Percentiles rank a stretch among this genome's conserved stretches.
Evolutionary conservation across 2,797 vertebrate species (phyloP).

Genomic region (Cynodonichthys magdalenae): DNA sequence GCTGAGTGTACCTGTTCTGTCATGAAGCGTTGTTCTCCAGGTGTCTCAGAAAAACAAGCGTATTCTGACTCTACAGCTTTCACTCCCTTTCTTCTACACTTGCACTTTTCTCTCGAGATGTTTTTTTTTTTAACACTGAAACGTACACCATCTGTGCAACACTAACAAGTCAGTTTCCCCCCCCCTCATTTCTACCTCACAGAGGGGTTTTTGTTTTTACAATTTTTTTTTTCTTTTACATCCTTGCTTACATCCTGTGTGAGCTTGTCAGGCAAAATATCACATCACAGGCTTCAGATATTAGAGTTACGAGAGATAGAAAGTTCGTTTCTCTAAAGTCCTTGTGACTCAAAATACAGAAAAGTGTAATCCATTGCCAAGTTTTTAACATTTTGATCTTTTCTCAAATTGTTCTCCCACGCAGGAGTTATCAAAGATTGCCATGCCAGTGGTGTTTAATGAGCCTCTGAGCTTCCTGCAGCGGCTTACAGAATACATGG

Average conservation of each 20-base stretch:
- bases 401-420: constrained; percentile 5
- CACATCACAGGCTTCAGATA: not conserved
- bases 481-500: constrained; percentile 96
- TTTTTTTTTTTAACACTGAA: not conserved
- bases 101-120: not conserved
- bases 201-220: too few species aligned
- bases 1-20: not conserved
- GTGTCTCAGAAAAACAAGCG: not conserved
- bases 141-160: not conserved
- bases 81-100: not conserved
- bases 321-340: too few species aligned
- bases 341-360: not conserved
- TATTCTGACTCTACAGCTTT: not conserved
- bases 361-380: not conserved
- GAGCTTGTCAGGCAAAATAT: not conserved
- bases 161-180: not conserved
- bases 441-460: constrained; percentile 98
- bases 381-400: not conserved
- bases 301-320: not conserved
- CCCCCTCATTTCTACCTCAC: not conserved
- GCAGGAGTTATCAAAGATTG: constrained; percentile 97
- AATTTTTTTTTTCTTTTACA: too few species aligned
- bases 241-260: not conserved
- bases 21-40: not conserved
- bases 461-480: constrained; percentile 98